These are phyloP conservation scores for Cyanoramphus novaezelandiae DNA, from an alignment of 2,113 vertebrate species.

Conservation along the genomic window DNA sequence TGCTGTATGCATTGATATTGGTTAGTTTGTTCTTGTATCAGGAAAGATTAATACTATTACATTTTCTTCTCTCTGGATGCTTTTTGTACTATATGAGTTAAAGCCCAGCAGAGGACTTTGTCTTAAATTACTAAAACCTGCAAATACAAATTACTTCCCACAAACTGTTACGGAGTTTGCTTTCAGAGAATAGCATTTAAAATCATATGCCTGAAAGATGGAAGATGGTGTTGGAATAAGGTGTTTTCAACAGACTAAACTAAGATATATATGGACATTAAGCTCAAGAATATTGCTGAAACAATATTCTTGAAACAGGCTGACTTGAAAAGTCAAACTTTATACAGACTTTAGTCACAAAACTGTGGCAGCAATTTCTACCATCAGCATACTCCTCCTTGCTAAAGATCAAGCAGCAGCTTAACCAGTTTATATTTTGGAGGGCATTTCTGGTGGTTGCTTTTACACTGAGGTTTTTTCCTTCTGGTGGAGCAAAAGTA, in stretches of 20 bases:
- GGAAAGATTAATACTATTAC: background rate
- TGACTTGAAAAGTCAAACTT: background rate
- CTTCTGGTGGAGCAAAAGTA: background rate
- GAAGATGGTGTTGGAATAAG: background rate
- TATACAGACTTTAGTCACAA: background rate
- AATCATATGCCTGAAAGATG: background rate
- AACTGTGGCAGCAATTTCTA: background rate
- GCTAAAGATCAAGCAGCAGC: background rate
- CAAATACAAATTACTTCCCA: background rate
- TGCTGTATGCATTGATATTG: background rate
- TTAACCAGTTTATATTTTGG: background rate
- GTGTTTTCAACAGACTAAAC: background rate
- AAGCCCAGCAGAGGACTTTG: background rate
- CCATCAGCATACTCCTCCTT: rapidly evolving
- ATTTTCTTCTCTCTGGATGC: background rate
- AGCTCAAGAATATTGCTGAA: background rate
- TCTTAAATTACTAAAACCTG: background rate
- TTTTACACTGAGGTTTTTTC: background rate
- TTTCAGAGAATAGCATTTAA: background rate
- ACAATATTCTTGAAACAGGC: background rate
- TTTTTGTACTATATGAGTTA: background rate
- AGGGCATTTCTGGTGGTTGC: background rate
- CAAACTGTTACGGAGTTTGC: background rate
- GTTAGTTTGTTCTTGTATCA: background rate
- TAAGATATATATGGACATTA: background rate